Percentiles rank a stretch among this genome's conserved stretches.
Conservation (phyloP, 2,888 invertebrate species). For the Endotricha flammealis region DNA sequence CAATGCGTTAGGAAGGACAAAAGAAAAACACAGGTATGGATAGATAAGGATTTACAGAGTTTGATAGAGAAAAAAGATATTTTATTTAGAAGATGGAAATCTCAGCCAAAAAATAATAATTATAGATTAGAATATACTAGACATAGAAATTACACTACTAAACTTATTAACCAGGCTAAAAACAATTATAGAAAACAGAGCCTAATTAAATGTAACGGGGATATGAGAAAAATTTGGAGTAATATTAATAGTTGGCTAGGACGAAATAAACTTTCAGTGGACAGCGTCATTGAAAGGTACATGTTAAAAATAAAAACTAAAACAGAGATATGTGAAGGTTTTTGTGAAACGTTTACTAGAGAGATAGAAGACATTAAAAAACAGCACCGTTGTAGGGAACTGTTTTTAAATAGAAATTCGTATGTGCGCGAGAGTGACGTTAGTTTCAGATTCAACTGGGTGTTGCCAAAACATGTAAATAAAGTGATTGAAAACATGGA, state of each 20-base stretch:
- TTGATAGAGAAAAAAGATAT: slow-evolving; percentile 2
- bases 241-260: slow-evolving; percentile 13
- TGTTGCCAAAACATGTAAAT: not conserved
- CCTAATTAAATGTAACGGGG: slow-evolving; percentile 8
- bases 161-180: no score
- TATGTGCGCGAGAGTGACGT: not conserved
- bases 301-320: slow-evolving; percentile 3
- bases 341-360: no score
- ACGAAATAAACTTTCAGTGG: slow-evolving; percentile 8
- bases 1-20: not conserved
- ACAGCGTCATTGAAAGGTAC: slow-evolving; percentile 11
- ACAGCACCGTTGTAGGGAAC: not conserved
- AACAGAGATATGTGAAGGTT: slow-evolving; percentile 6
- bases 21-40: slow-evolving; percentile 1
- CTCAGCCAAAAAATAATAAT: slow-evolving; percentile 1
- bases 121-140: slow-evolving; percentile 5
- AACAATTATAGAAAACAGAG: not conserved
- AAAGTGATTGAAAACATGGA: slow-evolving; percentile 1
- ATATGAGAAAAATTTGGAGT: slow-evolving; percentile 11
- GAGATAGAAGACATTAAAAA: slow-evolving; percentile 12
- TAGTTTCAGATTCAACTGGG: not conserved
- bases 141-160: slow-evolving; percentile 4
- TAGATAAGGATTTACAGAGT: not conserved
- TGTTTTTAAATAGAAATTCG: not conserved
- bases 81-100: slow-evolving; percentile 5